Percentiles rank a stretch among this genome's conserved stretches.
Evolutionary conservation across 2,888 invertebrate species (phyloP).

Genomic region (Serripes groenlandicus): DNA sequence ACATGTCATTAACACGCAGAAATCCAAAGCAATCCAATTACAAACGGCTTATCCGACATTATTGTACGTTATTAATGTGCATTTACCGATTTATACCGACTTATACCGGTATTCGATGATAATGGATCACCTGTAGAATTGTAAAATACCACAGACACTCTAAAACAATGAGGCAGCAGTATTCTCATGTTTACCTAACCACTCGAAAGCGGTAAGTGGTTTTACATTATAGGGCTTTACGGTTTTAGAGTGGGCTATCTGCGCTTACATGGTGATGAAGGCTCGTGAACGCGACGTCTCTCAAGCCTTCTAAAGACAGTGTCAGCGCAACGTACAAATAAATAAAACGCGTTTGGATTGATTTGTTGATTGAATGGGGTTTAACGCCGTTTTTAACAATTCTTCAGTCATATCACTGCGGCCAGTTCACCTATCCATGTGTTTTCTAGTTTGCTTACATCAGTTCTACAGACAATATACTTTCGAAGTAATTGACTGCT

Average conservation of each 20-base stretch:
- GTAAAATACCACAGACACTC: not conserved
- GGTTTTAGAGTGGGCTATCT: constrained; percentile 28
- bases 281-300: constrained; percentile 14
- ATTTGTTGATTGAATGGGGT: no score
- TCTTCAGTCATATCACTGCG: no score
- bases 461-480: no score
- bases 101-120: not conserved
- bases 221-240: constrained; percentile 49
- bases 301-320: no score
- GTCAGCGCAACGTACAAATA: no score
- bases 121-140: not conserved
- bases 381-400: no score
- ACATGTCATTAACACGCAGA: no score
- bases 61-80: not conserved
- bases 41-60: not conserved
- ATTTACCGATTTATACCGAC: not conserved
- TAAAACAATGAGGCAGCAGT: constrained; percentile 34
- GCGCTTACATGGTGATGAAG: constrained; percentile 45
- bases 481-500: no score
- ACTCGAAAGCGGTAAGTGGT: constrained; percentile 33
- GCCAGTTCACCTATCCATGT: no score
- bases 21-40: not conserved
- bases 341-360: no score
- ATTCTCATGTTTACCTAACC: constrained; percentile 18
- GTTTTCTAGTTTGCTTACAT: no score